Evolutionary conservation across 2,888 invertebrate genomes (phyloP), one percentile per base, ranked within the genome.

Genomic region (Hirtodrosophila cameraria): DNA sequence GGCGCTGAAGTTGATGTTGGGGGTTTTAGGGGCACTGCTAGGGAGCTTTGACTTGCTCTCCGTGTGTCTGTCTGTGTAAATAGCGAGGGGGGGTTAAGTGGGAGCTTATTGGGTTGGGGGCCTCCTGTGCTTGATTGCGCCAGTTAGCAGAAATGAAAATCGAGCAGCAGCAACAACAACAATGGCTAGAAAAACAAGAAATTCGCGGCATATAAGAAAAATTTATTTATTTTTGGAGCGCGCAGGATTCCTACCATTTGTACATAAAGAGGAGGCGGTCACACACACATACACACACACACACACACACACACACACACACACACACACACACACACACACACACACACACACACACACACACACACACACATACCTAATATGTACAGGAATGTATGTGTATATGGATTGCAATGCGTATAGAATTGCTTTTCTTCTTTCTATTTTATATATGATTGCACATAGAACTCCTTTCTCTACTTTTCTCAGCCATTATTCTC

Each of bases 71-170:
- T 48, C 38, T 59, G 49, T 58, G 42, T 18, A 46, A 23, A 8
- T 23, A 16, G 9, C 48, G n/a, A 5, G 25, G 11, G 16, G 38
- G 36, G 11, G 27, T 12, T 36, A 12, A 11, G 30, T 6, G 16
- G 27, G 11, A 23, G 7, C 8, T 23, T 23, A 23, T 23, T 23
- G 15, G n/a, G n/a, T n/a, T 3, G 27, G 20, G 42, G 9, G 16
- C 3, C 55, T 25, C 9, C 55, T 53, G 81, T 74, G 70, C 81
- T 80, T 78, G 78, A 84, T 81, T 78, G 78, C 81, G 78, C 78
- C 84, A 81, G 85, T 79, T 85, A 78, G 75, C 79, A 78, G 66
- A 75, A 80, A 85, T 80, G 80, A 80, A 82, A 80, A 80, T 85
- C 79, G 76, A 73, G 86, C 72, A 78, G 59, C 50, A 73, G 41